A percentile compares a stretch with the other conserved stretches of the same genome.
Evolutionary conservation across 2,888 invertebrate genomes (phyloP).

Genomic region (Cryptophagus acutangulus): DNA sequence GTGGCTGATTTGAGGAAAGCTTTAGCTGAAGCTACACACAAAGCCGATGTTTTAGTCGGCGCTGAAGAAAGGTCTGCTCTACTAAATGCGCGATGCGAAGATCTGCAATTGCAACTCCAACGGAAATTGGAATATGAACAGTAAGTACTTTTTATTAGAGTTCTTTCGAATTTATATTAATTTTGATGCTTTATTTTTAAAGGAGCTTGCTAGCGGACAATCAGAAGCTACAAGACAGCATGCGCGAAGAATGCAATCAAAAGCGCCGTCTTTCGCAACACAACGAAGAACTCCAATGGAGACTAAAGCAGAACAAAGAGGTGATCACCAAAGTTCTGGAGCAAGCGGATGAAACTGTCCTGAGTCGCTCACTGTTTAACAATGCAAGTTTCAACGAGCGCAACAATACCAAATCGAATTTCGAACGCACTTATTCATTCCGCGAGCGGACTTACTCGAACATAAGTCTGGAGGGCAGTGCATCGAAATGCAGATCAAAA

Average conservation of each 20-base stretch:
- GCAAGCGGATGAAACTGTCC: slow-evolving; percentile 33
- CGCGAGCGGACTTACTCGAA: slow-evolving; percentile 36
- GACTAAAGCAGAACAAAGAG: slow-evolving; percentile 76
- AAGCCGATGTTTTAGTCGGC: slow-evolving; percentile 68
- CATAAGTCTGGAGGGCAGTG: slow-evolving; percentile 20
- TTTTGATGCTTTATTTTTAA: slow-evolving; percentile 6
- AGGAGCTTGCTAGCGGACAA: slow-evolving; percentile 67
- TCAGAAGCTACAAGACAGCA: slow-evolving; percentile 65
- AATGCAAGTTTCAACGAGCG: slow-evolving; percentile 40
- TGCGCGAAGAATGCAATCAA: slow-evolving; percentile 72
- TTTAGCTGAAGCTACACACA: slow-evolving; percentile 63
- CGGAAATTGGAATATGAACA: slow-evolving; percentile 69
- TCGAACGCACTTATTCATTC: slow-evolving; percentile 40
- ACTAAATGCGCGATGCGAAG: slow-evolving; percentile 79
- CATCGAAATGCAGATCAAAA: too few relatives aligned
- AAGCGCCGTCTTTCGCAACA: slow-evolving; percentile 72
- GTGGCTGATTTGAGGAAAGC: slow-evolving; percentile 70
- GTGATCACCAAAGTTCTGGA: slow-evolving; percentile 52
- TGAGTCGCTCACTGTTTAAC: slow-evolving; percentile 36
- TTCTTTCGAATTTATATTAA: neutral
- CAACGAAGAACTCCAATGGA: slow-evolving; percentile 87
- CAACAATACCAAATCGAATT: slow-evolving; percentile 31
- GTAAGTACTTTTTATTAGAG: slow-evolving; percentile 46
- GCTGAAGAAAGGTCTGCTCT: slow-evolving; percentile 70
- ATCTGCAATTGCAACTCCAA: slow-evolving; percentile 70